phyloP scores from a whole-genome alignment of 1,140 invertebrate genomes.

The Zaprionus davidi region DNA sequence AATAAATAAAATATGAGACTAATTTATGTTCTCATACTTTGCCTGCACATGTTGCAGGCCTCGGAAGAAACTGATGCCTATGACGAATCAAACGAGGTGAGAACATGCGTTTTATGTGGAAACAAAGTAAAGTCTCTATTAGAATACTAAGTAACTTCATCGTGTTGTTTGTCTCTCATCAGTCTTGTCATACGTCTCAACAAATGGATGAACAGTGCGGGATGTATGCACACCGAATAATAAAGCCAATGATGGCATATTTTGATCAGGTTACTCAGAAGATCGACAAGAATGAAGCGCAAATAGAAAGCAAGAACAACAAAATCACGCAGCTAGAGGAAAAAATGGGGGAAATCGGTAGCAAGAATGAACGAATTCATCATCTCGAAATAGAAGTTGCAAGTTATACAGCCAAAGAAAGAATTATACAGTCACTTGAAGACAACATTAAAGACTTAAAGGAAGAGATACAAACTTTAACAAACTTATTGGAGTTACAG shows the following conservation, averaged over 20 bases:
- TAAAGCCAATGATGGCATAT: neutral
- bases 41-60: neutral
- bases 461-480: too few relatives aligned
- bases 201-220: neutral
- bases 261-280: neutral
- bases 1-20: neutral
- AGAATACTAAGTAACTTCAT: neutral
- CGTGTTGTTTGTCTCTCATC: neutral
- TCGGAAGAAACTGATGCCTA: neutral
- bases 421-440: too few relatives aligned
- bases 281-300: neutral
- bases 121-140: fast-evolving
- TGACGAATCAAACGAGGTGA: neutral
- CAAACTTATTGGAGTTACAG: too few relatives aligned
- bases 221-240: neutral
- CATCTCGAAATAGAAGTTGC: too few relatives aligned
- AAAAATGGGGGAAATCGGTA: too few relatives aligned
- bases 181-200: neutral
- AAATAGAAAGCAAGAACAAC: neutral
- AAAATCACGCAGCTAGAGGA: neutral
- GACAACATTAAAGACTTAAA: too few relatives aligned
- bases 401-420: too few relatives aligned
- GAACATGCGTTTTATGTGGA: neutral
- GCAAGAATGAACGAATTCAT: too few relatives aligned
- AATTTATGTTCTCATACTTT: neutral